A percentile compares a stretch with the other conserved stretches of the same genome.
These are phyloP conservation scores for Nomada fucata DNA, from an alignment of 2,888 invertebrate genomes.

Conservation along the genomic window DNA sequence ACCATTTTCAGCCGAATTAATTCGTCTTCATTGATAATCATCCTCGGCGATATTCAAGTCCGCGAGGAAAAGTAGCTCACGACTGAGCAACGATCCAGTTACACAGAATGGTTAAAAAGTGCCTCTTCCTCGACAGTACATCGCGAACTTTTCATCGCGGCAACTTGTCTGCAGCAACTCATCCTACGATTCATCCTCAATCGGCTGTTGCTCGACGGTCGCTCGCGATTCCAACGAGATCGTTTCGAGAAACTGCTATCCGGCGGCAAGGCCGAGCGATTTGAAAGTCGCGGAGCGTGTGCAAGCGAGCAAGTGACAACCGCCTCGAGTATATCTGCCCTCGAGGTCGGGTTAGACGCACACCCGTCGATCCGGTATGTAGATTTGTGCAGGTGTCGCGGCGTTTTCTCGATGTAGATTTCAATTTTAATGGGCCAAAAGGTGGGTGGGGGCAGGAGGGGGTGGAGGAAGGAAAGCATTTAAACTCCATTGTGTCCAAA, in stretches of 20 bases:
- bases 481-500: no score
- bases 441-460: not conserved
- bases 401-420: constrained; percentile 68
- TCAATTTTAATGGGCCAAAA: constrained; percentile 72
- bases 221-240: constrained; percentile 4
- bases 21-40: no score
- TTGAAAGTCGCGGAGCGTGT: constrained; percentile 51
- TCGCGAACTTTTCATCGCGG: not conserved
- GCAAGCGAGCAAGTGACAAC: constrained; percentile 45
- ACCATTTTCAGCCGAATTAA: no score
- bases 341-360: constrained; percentile 61
- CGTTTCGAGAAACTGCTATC: constrained; percentile 36
- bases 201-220: not conserved
- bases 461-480: constrained; percentile 8
- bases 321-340: constrained; percentile 47
- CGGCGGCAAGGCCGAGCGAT: constrained; percentile 51
- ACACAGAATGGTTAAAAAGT: no score
- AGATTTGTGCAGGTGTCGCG: constrained; percentile 78
- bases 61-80: no score
- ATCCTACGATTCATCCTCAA: not conserved
- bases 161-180: not conserved
- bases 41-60: no score
- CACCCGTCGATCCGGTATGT: constrained; percentile 77
- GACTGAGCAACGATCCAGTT: no score
- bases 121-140: not conserved